Conservation (phyloP, 2,888 invertebrate genomes). For the Hypomecis punctinalis region DNA sequence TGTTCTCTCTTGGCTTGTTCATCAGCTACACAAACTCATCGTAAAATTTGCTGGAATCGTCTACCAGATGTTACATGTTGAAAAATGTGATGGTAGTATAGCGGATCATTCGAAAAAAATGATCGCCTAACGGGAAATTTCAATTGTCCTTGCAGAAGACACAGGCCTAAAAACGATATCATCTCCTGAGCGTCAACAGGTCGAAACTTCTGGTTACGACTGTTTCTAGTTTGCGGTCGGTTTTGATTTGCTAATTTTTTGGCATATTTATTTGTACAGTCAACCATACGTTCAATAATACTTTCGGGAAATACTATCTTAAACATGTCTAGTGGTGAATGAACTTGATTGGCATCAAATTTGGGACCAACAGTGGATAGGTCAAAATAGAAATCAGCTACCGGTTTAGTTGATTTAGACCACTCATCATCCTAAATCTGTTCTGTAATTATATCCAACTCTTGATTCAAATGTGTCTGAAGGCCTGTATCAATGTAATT, state of each 20-base stretch:
- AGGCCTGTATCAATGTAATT: neutral
- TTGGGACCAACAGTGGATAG: slow-evolving; percentile 9
- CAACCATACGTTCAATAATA: slow-evolving; percentile 3
- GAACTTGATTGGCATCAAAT: slow-evolving; percentile 13
- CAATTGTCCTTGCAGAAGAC: slow-evolving; percentile 19
- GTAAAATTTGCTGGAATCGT: slow-evolving; percentile 42
- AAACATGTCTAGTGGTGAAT: slow-evolving; percentile 2
- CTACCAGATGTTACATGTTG: slow-evolving; percentile 30
- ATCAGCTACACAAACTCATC: slow-evolving; percentile 43
- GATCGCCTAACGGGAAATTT: slow-evolving; percentile 13
- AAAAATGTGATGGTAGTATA: slow-evolving; percentile 36
- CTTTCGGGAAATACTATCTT: slow-evolving; percentile 4
- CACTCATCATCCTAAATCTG: slow-evolving; percentile 13
- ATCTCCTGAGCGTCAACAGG: slow-evolving; percentile 10
- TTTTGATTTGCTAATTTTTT: slow-evolving; percentile 10
- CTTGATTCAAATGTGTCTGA: slow-evolving; percentile 13
- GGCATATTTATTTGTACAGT: slow-evolving; percentile 7
- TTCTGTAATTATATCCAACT: no score
- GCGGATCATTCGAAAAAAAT: slow-evolving; percentile 21
- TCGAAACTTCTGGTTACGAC: slow-evolving; percentile 11
- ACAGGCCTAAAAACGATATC: slow-evolving; percentile 8
- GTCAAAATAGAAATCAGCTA: slow-evolving; percentile 17
- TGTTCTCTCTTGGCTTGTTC: slow-evolving; percentile 38
- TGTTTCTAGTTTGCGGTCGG: slow-evolving; percentile 14
- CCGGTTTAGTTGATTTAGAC: slow-evolving; percentile 16